phyloP scores from a whole-genome alignment of 1,140 invertebrate genomes.

The Drosophila nebulosa region DNA sequence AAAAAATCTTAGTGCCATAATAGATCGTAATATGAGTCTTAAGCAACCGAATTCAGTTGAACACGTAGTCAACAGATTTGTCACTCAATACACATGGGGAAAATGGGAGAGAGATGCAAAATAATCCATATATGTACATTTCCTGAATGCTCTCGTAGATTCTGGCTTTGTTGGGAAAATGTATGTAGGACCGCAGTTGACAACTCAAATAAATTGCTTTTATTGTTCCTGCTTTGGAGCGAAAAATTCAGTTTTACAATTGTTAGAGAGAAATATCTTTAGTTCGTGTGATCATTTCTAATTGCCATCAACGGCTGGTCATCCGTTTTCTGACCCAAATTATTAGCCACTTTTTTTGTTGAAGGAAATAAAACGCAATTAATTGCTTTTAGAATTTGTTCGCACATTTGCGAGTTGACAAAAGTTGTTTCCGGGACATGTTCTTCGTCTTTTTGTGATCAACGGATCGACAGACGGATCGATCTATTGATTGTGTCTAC shows the following conservation, averaged over 20 bases:
- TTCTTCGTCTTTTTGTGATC: conserved; percentile 18
- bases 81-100: conserved; percentile 19
- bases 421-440: conserved; percentile 37
- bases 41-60: conserved; percentile 23
- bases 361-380: conserved; percentile 1
- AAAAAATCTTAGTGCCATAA: conserved; percentile 6
- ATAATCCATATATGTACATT: conserved; percentile 10
- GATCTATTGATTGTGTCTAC: conserved; percentile 32
- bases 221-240: too few relatives aligned
- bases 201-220: background rate
- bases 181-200: background rate
- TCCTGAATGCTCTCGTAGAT: too few relatives aligned
- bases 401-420: conserved; percentile 49
- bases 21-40: conserved; percentile 30
- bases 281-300: background rate
- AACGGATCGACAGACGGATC: conserved; percentile 5
- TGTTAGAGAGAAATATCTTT: background rate
- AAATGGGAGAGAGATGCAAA: background rate
- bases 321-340: conserved; percentile 49
- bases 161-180: background rate
- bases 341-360: background rate
- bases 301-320: background rate
- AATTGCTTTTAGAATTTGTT: conserved; percentile 50
- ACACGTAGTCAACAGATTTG: conserved; percentile 60
- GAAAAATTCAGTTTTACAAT: background rate